phyloP scores from a whole-genome alignment of 2,888 invertebrate genomes.

The Protophormia terraenovae region DNA sequence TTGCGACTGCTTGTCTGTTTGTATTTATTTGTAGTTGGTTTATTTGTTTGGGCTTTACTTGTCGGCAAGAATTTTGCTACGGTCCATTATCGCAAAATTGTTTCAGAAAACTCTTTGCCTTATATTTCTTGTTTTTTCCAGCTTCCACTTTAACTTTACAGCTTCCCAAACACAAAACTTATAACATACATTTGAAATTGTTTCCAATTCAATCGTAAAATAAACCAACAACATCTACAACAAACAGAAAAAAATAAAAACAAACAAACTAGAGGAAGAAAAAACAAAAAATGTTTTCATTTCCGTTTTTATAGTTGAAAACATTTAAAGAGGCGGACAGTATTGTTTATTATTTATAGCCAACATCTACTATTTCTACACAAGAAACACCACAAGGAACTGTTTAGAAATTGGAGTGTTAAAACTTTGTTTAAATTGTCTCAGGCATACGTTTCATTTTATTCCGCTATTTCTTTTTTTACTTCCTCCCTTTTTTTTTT shows the following conservation, averaged over 20 bases:
- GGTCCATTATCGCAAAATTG: constrained; percentile 63
- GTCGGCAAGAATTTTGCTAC: constrained; percentile 63
- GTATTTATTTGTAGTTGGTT: constrained; percentile 35
- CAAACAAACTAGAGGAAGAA: background rate
- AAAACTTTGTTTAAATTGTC: constrained; percentile 45
- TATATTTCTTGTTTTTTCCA: constrained; percentile 2
- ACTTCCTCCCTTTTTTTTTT: background rate
- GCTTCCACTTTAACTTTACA: constrained; percentile 25
- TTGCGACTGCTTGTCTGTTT: background rate
- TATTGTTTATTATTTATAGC: constrained; percentile 62
- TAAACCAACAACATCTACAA: constrained; percentile 25
- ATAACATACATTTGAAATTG: constrained; percentile 34
- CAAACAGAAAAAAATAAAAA: background rate
- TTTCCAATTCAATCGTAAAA: constrained; percentile 52
- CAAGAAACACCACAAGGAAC: background rate
- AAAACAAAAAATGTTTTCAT: constrained; percentile 33
- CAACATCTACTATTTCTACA: background rate
- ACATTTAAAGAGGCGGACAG: constrained; percentile 58
- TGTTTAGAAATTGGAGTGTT: constrained; percentile 7
- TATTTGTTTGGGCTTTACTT: constrained; percentile 58
- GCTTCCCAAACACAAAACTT: constrained; percentile 11
- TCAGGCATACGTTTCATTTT: constrained; percentile 24
- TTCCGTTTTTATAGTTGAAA: constrained; percentile 51
- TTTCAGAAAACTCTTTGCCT: constrained; percentile 49
- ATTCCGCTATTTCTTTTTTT: background rate